Evolutionary conservation across 1,140 invertebrate genomes (phyloP).

Genomic region (Lamellibrachia luymesi): DNA sequence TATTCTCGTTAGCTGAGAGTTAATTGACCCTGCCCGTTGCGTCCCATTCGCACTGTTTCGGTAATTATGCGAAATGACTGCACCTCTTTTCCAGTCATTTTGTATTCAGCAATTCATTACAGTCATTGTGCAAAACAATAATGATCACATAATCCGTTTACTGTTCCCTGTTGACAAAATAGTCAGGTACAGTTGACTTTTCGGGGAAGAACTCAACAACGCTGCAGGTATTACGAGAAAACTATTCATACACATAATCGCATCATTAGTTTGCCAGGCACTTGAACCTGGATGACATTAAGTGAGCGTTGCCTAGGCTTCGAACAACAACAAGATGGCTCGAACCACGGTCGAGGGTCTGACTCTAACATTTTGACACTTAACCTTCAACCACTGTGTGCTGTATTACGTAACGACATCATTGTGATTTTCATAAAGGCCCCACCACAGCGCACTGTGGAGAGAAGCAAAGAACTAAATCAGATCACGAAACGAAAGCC

Average conservation of each 20-base stretch:
- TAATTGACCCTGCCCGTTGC: too few relatives aligned
- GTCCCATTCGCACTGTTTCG: too few relatives aligned
- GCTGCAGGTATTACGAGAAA: not conserved
- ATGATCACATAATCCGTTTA: too few relatives aligned
- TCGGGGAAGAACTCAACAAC: not conserved
- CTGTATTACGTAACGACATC: too few relatives aligned
- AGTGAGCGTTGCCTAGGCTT: not conserved
- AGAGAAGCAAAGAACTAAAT: not conserved
- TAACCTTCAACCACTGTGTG: not conserved
- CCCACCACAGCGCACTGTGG: not conserved
- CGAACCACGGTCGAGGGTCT: not conserved
- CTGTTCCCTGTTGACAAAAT: too few relatives aligned
- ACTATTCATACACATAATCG: not conserved
- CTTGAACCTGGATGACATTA: not conserved
- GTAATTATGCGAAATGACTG: too few relatives aligned
- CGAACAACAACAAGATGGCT: not conserved
- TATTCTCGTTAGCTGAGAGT: too few relatives aligned
- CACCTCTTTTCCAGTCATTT: not conserved
- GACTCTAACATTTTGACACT: not conserved
- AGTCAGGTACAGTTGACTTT: not conserved
- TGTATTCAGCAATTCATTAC: too few relatives aligned
- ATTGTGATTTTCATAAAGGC: not conserved
- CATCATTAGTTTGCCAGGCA: not conserved
- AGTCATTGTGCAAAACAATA: too few relatives aligned
- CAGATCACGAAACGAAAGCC: not conserved